Base-by-base conservation (phyloP, 2,797 vertebrate species). In the Syndactyla subalaris region DNA sequence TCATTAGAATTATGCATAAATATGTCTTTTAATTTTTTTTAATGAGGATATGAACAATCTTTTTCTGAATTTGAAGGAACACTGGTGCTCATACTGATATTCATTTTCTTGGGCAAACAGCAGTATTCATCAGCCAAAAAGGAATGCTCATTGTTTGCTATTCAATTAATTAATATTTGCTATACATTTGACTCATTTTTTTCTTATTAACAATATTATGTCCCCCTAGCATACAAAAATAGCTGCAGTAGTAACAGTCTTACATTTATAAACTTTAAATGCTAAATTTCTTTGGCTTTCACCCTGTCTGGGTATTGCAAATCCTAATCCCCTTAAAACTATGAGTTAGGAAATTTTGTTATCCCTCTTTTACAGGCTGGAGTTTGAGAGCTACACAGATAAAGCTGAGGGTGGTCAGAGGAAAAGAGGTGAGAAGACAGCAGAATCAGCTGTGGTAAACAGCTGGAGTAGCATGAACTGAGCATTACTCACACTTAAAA, bases 121-220 rank as follows among this genome's bases (percentile, higher is more conserved):
- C 6, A 78, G 23, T 70, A 67, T 89, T 95, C 43, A 45, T 78
- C 62, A 94, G 89, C 88, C 87, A 93, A 90, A 91, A 90, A 84
- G 72, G 62, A 89, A 83, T 89, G 29, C 27, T 89, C 41, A 66
- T 73, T 91, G n/a, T 88, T 91, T 96, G 66, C 51, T 76, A 43
- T 83, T 81, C 76, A 72, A 54, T 89, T 89, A 92, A 90, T 79
- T 94, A 94, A 78, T 93, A 95, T 96, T 96, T 91, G 62, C 46
- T 83, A 75, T 89, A 84, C 36, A 85, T 91, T 89, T 93, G 55
- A 62, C 32, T 92, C 16, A 51, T 54, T 68, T 78, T 92, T 93
- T 94, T 89, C 58, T n/a, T 89, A 66, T 78, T 93, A 89, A 58
- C 32, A 78, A 3, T 65, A 59, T 34, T 61, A 38, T 48, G n/a